Evolutionary conservation across 1,140 invertebrate genomes (phyloP).

Genomic region (Oncopodura yosiiana): DNA sequence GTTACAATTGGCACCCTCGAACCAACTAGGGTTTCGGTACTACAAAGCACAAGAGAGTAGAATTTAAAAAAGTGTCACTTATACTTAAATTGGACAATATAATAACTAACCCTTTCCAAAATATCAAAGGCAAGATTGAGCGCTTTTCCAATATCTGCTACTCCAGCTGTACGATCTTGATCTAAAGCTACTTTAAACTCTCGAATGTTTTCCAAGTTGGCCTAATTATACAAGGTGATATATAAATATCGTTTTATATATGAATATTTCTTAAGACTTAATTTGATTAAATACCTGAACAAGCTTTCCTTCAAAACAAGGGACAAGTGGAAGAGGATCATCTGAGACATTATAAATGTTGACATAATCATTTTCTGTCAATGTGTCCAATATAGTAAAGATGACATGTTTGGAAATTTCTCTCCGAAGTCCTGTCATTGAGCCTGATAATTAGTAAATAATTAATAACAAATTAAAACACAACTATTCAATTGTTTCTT

Average conservation of each 20-base stretch:
- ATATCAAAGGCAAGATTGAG: slow-evolving; percentile 80
- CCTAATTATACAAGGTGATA: too few species aligned
- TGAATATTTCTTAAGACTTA: too few species aligned
- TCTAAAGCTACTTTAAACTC: slow-evolving; percentile 55
- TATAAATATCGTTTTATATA: too few species aligned
- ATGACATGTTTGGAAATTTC: slow-evolving; percentile 89
- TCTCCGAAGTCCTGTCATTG: slow-evolving; percentile 85
- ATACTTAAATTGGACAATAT: too few species aligned
- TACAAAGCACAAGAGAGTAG: too few species aligned
- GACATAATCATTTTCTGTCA: slow-evolving; percentile 95
- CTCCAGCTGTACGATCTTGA: slow-evolving; percentile 68
- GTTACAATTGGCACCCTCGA: slow-evolving; percentile 79
- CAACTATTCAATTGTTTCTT: too few species aligned
- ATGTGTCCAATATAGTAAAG: slow-evolving; percentile 75
- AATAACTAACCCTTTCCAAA: slow-evolving; percentile 58
- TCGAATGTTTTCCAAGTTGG: slow-evolving; percentile 74
- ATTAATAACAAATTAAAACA: too few species aligned
- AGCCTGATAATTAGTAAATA: too few species aligned
- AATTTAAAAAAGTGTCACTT: too few species aligned
- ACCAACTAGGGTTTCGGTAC: too few species aligned
- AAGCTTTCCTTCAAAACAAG: slow-evolving; percentile 70
- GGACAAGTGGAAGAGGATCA: slow-evolving; percentile 53
- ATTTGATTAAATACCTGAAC: slow-evolving; percentile 69
- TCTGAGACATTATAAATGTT: slow-evolving; percentile 73
- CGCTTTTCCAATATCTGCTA: slow-evolving; percentile 88